Conservation (phyloP, 1,140 invertebrate genomes). For the Temnothorax nylanderi region DNA sequence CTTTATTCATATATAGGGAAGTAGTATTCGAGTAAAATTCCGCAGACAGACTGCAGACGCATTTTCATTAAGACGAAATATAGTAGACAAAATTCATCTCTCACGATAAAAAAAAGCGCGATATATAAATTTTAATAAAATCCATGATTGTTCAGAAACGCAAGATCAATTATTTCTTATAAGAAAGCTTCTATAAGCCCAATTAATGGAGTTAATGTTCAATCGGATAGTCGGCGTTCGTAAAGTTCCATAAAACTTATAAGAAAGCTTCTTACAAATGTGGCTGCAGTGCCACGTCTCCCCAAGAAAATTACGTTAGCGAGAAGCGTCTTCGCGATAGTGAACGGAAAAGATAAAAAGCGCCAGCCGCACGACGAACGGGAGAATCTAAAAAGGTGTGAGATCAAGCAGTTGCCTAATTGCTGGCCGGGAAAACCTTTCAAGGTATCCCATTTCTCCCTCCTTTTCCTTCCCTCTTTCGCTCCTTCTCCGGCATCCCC, state of each 20-base stretch:
- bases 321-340: slow-evolving; percentile 10
- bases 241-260: slow-evolving; percentile 27
- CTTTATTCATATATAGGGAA: background rate
- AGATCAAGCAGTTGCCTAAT: slow-evolving; percentile 68
- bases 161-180: background rate
- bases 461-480: background rate
- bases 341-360: slow-evolving; percentile 23
- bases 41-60: background rate
- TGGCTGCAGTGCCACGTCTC: background rate
- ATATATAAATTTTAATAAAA: background rate
- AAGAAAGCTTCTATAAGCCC: background rate
- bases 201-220: slow-evolving; percentile 2
- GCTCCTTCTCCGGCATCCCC: background rate
- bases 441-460: slow-evolving; percentile 30
- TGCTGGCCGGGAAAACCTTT: slow-evolving; percentile 58
- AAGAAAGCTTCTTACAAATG: slow-evolving; percentile 29
- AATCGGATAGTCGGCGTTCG: slow-evolving; percentile 2
- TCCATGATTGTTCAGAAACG: background rate
- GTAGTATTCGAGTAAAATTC: background rate
- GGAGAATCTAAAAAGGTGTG: slow-evolving; percentile 42
- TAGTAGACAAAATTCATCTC: background rate
- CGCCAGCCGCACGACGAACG: background rate
- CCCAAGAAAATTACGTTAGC: slow-evolving; percentile 40
- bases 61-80: background rate
- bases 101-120: background rate